A percentile compares a stretch with the other conserved stretches of the same genome.
Conservation (phyloP, 2,888 invertebrate species). For the Adela reaumurella region DNA sequence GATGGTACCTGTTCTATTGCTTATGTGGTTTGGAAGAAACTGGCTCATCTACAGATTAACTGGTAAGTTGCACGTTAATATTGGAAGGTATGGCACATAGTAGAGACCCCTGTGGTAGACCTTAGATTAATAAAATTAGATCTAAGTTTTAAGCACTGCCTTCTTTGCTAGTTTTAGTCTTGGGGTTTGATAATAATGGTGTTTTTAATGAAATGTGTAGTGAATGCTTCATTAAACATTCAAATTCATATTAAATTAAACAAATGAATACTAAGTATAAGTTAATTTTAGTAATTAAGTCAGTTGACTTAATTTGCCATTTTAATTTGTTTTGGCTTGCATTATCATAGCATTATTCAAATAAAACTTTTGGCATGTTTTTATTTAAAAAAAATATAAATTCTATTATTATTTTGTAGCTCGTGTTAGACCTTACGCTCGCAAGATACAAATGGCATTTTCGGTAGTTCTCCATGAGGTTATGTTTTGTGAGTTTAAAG, state of each 20-base stretch:
- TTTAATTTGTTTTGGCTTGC: constrained; percentile 1
- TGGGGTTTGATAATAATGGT: no score
- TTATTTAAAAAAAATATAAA: constrained; percentile 9
- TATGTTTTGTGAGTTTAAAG: constrained; percentile 30
- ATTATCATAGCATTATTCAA: constrained; percentile 2
- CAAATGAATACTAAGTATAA: no score
- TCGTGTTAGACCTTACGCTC: constrained; percentile 24
- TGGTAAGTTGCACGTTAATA: constrained; percentile 22
- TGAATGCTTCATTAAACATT: no score
- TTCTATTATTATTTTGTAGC: constrained; percentile 22
- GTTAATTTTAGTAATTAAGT: no score
- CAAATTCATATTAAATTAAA: no score
- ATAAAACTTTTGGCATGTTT: constrained; percentile 1
- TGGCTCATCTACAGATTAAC: constrained; percentile 49
- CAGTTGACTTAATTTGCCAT: no score
- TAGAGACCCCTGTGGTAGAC: no score
- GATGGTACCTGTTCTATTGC: constrained; percentile 82
- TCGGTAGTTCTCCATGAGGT: constrained; percentile 23
- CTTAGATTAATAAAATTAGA: no score
- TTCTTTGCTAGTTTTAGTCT: no score
- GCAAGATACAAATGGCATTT: constrained; percentile 22
- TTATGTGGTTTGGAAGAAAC: constrained; percentile 71
- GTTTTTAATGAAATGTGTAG: no score
- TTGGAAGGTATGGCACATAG: not conserved
- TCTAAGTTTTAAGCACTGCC: no score